Conservation (phyloP, 2,113 vertebrate genomes). For the Leiothrix lutea region DNA sequence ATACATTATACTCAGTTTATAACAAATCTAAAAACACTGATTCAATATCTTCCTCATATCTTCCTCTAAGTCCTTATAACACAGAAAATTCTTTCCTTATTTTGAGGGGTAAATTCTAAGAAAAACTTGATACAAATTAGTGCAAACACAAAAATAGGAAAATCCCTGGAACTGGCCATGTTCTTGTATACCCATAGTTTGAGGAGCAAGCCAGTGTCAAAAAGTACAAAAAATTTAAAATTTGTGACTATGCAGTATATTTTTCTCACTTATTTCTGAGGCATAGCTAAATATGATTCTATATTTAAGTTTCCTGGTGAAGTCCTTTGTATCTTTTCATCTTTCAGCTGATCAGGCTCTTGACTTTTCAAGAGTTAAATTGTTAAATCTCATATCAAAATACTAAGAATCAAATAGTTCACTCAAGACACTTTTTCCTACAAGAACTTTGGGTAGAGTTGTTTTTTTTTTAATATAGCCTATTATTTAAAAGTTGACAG, state of each 20-base stretch:
- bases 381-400: neutral
- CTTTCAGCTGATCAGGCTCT: neutral
- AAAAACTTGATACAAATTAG: neutral
- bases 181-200: neutral
- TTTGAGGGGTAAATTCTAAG: neutral
- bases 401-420: neutral
- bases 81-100: neutral
- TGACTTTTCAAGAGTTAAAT: neutral
- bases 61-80: neutral
- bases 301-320: neutral
- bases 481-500: neutral
- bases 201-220: neutral
- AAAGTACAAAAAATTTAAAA: neutral
- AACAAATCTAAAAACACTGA: neutral
- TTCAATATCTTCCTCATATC: neutral
- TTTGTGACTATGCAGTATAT: neutral
- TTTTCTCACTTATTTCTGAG: neutral
- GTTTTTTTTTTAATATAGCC: neutral
- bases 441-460: fast-evolving
- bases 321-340: neutral
- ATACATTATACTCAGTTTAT: neutral
- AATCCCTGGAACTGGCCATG: neutral
- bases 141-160: neutral
- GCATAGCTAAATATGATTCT: neutral
- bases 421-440: neutral